A percentile compares a stretch with the other conserved stretches of the same genome.
phyloP scores from a whole-genome alignment of 2,797 vertebrate species.

The Glossophaga mutica region DNA sequence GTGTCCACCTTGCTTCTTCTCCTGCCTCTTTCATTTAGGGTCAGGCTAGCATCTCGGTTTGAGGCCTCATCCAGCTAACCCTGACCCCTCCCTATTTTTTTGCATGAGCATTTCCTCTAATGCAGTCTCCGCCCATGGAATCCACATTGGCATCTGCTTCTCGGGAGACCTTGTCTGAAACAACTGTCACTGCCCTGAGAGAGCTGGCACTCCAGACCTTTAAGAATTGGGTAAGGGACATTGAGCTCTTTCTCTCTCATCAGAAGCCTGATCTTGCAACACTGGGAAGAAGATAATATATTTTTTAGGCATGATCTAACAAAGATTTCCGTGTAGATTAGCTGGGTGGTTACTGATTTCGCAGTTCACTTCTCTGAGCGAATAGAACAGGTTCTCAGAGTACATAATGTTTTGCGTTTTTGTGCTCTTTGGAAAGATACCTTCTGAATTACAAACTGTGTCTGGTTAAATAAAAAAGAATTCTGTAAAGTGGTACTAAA shows the following conservation, averaged over 20 bases:
- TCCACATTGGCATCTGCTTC: background rate
- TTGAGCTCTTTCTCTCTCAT: no score
- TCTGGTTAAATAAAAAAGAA: background rate
- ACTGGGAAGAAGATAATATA: accelerated
- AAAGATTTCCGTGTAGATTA: background rate
- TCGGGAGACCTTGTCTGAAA: background rate
- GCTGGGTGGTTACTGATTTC: background rate
- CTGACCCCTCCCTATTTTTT: no score
- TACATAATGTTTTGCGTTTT: accelerated
- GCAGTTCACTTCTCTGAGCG: background rate
- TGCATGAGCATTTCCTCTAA: accelerated
- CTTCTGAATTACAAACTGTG: background rate
- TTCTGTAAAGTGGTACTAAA: background rate
- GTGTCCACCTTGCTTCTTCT: background rate
- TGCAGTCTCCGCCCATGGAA: accelerated
- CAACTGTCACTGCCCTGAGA: no score
- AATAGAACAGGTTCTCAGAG: background rate
- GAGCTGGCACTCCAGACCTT: background rate
- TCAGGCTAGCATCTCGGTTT: background rate
- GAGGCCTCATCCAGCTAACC: accelerated
- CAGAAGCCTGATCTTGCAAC: background rate
- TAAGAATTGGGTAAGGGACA: no score
- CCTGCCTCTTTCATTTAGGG: background rate
- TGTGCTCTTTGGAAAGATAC: background rate
- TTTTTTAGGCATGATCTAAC: background rate